These are phyloP conservation scores for Galeruca laticollis DNA, from an alignment of 2,888 invertebrate genomes.

Conservation along the genomic window DNA sequence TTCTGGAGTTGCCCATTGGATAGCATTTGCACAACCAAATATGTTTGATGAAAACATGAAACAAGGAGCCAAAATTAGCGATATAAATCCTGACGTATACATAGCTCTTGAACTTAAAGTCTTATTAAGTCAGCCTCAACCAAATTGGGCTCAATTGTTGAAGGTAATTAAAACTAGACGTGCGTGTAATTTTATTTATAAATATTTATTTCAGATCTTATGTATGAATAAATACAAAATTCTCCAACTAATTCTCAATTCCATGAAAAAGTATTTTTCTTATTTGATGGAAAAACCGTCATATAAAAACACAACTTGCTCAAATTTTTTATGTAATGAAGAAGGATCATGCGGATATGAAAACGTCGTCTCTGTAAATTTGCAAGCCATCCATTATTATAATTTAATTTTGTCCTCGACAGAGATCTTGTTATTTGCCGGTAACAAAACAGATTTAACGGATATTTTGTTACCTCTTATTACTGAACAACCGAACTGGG, in stretches of 20 bases:
- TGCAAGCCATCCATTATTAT: slow-evolving; percentile 62
- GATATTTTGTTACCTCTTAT: slow-evolving; percentile 75
- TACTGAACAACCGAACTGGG: slow-evolving; percentile 73
- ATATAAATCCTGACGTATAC: slow-evolving; percentile 71
- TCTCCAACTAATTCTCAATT: slow-evolving; percentile 71
- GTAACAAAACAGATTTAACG: slow-evolving; percentile 74
- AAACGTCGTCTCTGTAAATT: slow-evolving; percentile 47
- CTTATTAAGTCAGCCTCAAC: slow-evolving; percentile 81
- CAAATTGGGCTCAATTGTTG: slow-evolving; percentile 80
- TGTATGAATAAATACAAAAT: slow-evolving; percentile 80
- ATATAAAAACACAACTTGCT: slow-evolving; percentile 67
- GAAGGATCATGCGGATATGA: slow-evolving; percentile 69
- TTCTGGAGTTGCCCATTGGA: slow-evolving; percentile 76
- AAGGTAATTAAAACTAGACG: no score
- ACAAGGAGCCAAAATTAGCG: slow-evolving; percentile 61
- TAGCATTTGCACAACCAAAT: slow-evolving; percentile 76
- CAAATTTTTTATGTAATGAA: slow-evolving; percentile 79
- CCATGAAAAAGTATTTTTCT: slow-evolving; percentile 59
- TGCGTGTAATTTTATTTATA: no score
- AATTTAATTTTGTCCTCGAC: slow-evolving; percentile 75
- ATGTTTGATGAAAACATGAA: slow-evolving; percentile 68
- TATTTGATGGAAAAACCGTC: slow-evolving; percentile 47
- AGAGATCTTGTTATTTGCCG: slow-evolving; percentile 74
- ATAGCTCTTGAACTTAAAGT: slow-evolving; percentile 80
- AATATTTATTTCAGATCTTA: slow-evolving; percentile 69